phyloP scores from a whole-genome alignment of 2,113 vertebrate genomes.

The Emydocephalus ijimae region DNA sequence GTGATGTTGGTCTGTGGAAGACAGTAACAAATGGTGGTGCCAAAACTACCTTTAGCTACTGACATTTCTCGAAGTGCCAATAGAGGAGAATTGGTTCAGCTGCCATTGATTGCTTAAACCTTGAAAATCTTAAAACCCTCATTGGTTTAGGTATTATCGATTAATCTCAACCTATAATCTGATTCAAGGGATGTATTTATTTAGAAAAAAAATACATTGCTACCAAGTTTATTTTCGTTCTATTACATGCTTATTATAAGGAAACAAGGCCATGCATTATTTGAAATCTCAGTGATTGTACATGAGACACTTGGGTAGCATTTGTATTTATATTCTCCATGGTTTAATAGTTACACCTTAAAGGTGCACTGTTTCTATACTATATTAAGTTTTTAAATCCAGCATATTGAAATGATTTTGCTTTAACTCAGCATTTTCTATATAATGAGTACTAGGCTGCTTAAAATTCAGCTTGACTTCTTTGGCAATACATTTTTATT shows the following conservation, averaged over 20 bases:
- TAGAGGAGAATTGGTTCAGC: background rate
- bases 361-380: slow-evolving; percentile 12
- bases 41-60: background rate
- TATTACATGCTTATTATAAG: background rate
- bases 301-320: background rate
- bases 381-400: slow-evolving; percentile 32
- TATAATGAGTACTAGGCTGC: slow-evolving; percentile 23
- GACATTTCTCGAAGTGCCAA: background rate
- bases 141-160: no score
- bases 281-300: slow-evolving; percentile 18
- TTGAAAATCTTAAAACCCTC: background rate
- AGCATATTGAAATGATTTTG: slow-evolving; percentile 21
- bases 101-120: background rate
- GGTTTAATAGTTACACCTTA: background rate
- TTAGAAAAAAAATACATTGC: background rate
- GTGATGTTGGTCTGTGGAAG: background rate
- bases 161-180: background rate
- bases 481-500: slow-evolving; percentile 41
- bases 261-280: background rate
- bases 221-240: background rate
- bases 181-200: background rate
- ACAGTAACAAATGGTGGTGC: background rate
- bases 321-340: slow-evolving; percentile 32
- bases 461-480: slow-evolving; percentile 40
- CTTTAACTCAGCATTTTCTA: slow-evolving; percentile 23